These are phyloP conservation scores for Meiosimyza platycephala DNA, from an alignment of 2,888 invertebrate species.

Conservation along the genomic window DNA sequence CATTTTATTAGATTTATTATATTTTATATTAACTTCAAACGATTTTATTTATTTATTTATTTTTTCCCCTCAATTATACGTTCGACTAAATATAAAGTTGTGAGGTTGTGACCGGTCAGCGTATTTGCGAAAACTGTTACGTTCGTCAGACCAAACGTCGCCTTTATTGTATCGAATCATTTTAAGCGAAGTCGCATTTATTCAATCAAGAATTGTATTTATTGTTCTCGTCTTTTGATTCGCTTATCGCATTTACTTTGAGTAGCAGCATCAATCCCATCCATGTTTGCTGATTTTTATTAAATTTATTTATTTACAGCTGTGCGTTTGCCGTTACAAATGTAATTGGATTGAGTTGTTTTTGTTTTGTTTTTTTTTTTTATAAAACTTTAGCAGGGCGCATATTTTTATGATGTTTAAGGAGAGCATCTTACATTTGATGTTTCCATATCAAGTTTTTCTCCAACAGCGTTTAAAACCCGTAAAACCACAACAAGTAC, in stretches of 20 bases:
- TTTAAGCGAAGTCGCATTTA: slow-evolving; percentile 12
- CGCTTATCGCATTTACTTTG: neutral
- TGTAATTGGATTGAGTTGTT: no score
- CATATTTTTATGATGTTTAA: no score
- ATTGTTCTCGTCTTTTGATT: neutral
- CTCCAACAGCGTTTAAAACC: no score
- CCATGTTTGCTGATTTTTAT: slow-evolving; percentile 12
- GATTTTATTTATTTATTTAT: neutral
- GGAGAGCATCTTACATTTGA: no score
- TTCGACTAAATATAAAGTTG: slow-evolving; percentile 10
- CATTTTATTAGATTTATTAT: slow-evolving; percentile 43
- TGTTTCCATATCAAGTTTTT: no score
- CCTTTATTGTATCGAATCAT: slow-evolving; percentile 32
- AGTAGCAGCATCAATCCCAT: neutral
- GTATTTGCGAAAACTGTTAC: slow-evolving; percentile 34
- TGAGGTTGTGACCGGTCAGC: slow-evolving; percentile 16
- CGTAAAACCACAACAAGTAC: no score
- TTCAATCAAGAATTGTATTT: slow-evolving; percentile 32
- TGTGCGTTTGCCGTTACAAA: no score
- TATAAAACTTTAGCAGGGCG: no score
- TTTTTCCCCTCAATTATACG: slow-evolving; percentile 2
- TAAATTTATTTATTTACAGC: neutral
- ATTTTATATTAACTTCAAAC: no score
- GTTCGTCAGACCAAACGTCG: neutral
- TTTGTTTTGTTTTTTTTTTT: no score